Conservation (phyloP, 2,888 invertebrate species). For the Linnaemya vulpina region DNA sequence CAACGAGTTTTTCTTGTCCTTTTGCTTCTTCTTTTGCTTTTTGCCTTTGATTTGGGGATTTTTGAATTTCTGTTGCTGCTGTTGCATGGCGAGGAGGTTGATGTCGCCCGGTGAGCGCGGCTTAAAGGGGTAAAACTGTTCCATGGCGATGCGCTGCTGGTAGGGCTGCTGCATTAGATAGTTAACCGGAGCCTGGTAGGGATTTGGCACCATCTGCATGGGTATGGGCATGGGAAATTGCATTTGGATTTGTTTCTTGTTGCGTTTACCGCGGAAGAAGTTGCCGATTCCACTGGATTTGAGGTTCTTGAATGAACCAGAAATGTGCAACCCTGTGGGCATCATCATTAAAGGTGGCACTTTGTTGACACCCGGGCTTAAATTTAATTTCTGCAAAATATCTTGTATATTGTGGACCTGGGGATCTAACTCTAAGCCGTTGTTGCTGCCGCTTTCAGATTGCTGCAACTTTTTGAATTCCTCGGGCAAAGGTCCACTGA, state of each 20-base stretch:
- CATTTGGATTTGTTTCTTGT: slow-evolving; percentile 79
- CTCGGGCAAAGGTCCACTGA: slow-evolving; percentile 80
- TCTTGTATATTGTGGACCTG: slow-evolving; percentile 81
- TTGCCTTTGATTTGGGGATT: slow-evolving; percentile 76
- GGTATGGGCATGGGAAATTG: slow-evolving; percentile 76
- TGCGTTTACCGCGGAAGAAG: slow-evolving; percentile 80
- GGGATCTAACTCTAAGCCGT: neutral
- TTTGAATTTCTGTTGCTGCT: slow-evolving; percentile 77
- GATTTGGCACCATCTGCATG: slow-evolving; percentile 73
- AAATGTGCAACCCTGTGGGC: slow-evolving; percentile 80
- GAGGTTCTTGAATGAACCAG: slow-evolving; percentile 81
- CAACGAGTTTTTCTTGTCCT: slow-evolving; percentile 66
- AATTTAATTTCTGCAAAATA: slow-evolving; percentile 79
- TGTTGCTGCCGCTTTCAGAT: slow-evolving; percentile 55
- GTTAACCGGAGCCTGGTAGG: slow-evolving; percentile 71
- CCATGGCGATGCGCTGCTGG: slow-evolving; percentile 82
- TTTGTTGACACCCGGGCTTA: slow-evolving; percentile 71
- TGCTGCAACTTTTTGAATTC: slow-evolving; percentile 78
- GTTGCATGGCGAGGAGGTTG: slow-evolving; percentile 87
- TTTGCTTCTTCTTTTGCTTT: slow-evolving; percentile 75
- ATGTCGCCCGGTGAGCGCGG: slow-evolving; percentile 90
- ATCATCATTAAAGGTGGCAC: slow-evolving; percentile 77
- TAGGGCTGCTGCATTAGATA: slow-evolving; percentile 67
- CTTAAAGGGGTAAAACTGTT: slow-evolving; percentile 88
- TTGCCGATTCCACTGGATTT: slow-evolving; percentile 81